Evolutionary conservation across 2,888 invertebrate species (phyloP).

Genomic region (Nemapogon koenigi): DNA sequence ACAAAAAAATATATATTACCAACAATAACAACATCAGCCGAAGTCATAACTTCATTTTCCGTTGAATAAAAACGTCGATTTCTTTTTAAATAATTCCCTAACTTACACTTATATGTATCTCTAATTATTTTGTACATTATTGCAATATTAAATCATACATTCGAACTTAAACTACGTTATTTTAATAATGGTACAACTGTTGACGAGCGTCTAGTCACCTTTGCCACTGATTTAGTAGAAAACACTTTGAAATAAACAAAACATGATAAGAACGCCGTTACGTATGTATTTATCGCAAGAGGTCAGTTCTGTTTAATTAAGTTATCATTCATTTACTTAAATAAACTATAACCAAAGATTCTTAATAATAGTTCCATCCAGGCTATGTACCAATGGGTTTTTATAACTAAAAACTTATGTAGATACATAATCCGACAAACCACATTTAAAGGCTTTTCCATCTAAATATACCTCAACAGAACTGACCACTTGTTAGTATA

Average conservation of each 20-base stretch:
- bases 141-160: neutral
- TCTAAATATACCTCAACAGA: no score
- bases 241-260: constrained; percentile 2
- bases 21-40: constrained; percentile 81
- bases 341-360: no score
- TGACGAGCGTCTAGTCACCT: constrained; percentile 1
- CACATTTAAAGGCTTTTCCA: no score
- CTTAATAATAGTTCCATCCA: no score
- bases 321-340: constrained; percentile 4
- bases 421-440: no score
- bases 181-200: no score
- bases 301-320: constrained; percentile 6
- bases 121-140: constrained; percentile 43
- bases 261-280: no score
- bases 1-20: constrained; percentile 61
- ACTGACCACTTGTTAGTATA: no score
- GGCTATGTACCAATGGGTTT: no score
- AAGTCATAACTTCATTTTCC: constrained; percentile 37
- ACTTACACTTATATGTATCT: constrained; percentile 29
- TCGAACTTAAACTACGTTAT: neutral
- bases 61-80: constrained; percentile 26
- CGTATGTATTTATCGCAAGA: constrained; percentile 1
- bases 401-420: no score
- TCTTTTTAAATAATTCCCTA: constrained; percentile 30
- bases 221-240: constrained; percentile 1